These are phyloP conservation scores for Cranoglanis bouderius DNA, from an alignment of 2,113 vertebrate genomes.

Conservation along the genomic window DNA sequence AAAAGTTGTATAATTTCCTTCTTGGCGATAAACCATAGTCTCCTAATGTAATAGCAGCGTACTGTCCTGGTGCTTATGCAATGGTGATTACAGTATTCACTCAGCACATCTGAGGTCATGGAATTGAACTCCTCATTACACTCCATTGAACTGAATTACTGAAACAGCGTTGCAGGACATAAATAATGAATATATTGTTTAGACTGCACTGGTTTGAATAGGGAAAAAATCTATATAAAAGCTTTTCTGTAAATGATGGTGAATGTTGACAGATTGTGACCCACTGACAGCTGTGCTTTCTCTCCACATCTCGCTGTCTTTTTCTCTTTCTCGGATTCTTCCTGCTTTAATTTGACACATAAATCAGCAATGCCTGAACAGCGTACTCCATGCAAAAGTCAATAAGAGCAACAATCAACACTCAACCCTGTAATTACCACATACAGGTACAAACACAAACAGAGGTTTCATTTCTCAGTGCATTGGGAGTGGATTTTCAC, in stretches of 20 bases:
- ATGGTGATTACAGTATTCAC: conserved; percentile 24
- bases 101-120: conserved; percentile 26
- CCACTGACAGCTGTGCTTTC: neutral
- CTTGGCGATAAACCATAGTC: neutral
- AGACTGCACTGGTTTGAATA: neutral
- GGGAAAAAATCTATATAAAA: neutral
- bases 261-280: conserved; percentile 1
- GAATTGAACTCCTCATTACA: conserved; percentile 26
- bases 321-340: conserved; percentile 12
- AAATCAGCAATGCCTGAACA: conserved; percentile 49
- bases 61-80: neutral
- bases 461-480: neutral
- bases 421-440: conserved; percentile 18
- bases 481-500: neutral
- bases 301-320: neutral
- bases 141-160: conserved; percentile 6
- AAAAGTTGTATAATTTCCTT: neutral
- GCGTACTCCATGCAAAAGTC: conserved; percentile 50
- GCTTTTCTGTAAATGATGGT: neutral
- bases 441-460: conserved; percentile 33
- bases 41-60: conserved; percentile 5
- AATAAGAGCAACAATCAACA: conserved; percentile 54
- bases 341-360: conserved; percentile 50
- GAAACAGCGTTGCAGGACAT: neutral
- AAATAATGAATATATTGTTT: neutral